Base-by-base conservation (phyloP, 2,888 invertebrate genomes). In the Macrophya annulata region DNA sequence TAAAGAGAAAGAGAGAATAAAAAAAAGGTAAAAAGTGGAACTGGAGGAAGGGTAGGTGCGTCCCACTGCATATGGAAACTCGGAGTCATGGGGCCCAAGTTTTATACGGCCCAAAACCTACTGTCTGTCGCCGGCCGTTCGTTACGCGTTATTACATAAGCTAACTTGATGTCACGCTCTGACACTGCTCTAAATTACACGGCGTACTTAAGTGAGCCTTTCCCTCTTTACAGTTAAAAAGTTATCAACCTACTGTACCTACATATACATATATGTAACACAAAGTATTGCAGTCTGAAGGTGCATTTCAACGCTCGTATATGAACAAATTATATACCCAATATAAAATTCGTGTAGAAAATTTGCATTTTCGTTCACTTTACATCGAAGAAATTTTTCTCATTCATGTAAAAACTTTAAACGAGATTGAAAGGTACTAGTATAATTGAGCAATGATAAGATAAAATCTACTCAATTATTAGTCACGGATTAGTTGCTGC, bases 61-160 rank as follows among this genome's bases (percentile, higher is more conserved):
- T 72, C n/a, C 43, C 45, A 45, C 31, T 31, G 31, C 45, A 43
- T 74, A 43, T 74, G 74, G 43, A 43, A 68, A 68, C 68, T 74
- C 74, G 25, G 25, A 25, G 45, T 74, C 45, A 74, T 55, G n/a
- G 55, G 51, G 55, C n/a, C 45, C 72, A 4, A 37, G 40, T 25
- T 71, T 71, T 40, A 68, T 71, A n/a, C 71, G 25, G 40, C 71
- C 40, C 55, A 55, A 62, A 21, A 21, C 83, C 83, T 55, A 84
- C 85, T 31, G 76, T 84, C 31, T 31, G 31, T 31, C 76, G 77
- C 59, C 40, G 48, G 21, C 84, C 84, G 65, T 25, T 37, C 81
- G 85, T 85, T 85, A 17, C 81, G 79, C 85, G 87, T 86, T 87
- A 87, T 88, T 88, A 86, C 86, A 85, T 86, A 88, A 88, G 87